Percentiles rank a stretch among this genome's conserved stretches.
Conservation (phyloP, 2,797 vertebrate genomes). For the Poeciliopsis paucimaculata region DNA sequence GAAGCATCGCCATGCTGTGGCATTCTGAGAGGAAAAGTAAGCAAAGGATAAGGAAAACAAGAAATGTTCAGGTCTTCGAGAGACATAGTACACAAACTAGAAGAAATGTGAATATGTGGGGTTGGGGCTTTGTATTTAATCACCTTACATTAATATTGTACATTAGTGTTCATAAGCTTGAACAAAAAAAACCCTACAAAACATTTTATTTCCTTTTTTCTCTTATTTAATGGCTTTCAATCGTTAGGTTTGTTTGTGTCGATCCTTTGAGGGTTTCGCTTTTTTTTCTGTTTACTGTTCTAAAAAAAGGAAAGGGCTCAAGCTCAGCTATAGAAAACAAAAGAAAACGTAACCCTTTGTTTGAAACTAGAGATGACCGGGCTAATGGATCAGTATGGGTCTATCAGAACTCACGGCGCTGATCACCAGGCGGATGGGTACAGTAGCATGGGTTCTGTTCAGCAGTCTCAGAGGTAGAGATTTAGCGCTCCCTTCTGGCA, state of each 20-base stretch:
- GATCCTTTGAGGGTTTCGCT: too few species aligned
- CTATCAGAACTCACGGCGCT: slow-evolving; percentile 89
- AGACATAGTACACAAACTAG: neutral
- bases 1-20: slow-evolving; percentile 92
- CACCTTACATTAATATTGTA: too few species aligned
- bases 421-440: slow-evolving; percentile 92
- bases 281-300: too few species aligned
- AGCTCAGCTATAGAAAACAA: neutral
- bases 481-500: slow-evolving; percentile 86
- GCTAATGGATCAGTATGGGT: neutral
- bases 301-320: neutral
- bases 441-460: slow-evolving; percentile 89
- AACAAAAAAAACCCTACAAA: too few species aligned
- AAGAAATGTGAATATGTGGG: neutral
- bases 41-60: neutral
- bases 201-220: too few species aligned
- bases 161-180: too few species aligned
- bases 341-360: neutral
- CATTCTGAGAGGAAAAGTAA: slow-evolving; percentile 80
- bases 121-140: too few species aligned
- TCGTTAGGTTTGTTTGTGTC: too few species aligned
- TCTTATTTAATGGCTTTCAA: too few species aligned
- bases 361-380: slow-evolving; percentile 24
- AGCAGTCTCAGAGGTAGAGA: slow-evolving; percentile 89
- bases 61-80: neutral